Conservation (phyloP, 2,113 vertebrate species). For the Isurus oxyrinchus region DNA sequence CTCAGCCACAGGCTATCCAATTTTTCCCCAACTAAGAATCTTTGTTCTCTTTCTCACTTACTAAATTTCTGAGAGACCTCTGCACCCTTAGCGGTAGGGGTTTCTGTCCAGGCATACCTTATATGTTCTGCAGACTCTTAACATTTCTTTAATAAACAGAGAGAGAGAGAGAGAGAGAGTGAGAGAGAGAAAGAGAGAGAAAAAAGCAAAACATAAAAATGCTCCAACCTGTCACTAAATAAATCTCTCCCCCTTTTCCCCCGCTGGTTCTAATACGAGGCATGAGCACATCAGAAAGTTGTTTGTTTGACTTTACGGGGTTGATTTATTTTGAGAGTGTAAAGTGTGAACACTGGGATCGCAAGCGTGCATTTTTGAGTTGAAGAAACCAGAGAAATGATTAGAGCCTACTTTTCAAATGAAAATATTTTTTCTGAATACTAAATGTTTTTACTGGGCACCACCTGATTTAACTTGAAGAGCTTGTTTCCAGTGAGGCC, state of each 20-base stretch:
- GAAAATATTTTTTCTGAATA: slow-evolving; percentile 32
- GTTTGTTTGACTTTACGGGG: slow-evolving; percentile 69
- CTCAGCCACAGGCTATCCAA: slow-evolving; percentile 73
- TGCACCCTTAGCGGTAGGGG: slow-evolving; percentile 63
- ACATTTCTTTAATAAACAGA: slow-evolving; percentile 56
- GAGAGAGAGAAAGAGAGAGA: slow-evolving; percentile 39
- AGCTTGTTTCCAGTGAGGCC: background rate
- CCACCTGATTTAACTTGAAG: slow-evolving; percentile 31
- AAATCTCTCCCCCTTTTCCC: slow-evolving; percentile 61
- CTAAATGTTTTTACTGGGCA: slow-evolving; percentile 33
- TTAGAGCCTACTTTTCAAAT: slow-evolving; percentile 28
- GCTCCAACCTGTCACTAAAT: slow-evolving; percentile 67
- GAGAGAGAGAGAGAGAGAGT: background rate
- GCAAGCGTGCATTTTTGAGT: slow-evolving; percentile 57
- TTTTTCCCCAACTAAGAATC: slow-evolving; percentile 67
- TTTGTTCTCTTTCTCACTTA: slow-evolving; percentile 81
- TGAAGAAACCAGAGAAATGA: slow-evolving; percentile 37
- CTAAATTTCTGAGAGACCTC: slow-evolving; percentile 74
- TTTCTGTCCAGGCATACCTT: slow-evolving; percentile 59
- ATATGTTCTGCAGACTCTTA: slow-evolving; percentile 58
- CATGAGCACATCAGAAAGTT: slow-evolving; percentile 59
- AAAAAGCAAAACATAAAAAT: slow-evolving; percentile 61
- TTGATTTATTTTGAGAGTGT: slow-evolving; percentile 60
- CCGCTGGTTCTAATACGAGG: slow-evolving; percentile 60
- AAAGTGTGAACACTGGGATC: slow-evolving; percentile 40